Evolutionary conservation across 1,140 invertebrate species (phyloP).

Genomic region (Stegodyphus mimosarum): DNA sequence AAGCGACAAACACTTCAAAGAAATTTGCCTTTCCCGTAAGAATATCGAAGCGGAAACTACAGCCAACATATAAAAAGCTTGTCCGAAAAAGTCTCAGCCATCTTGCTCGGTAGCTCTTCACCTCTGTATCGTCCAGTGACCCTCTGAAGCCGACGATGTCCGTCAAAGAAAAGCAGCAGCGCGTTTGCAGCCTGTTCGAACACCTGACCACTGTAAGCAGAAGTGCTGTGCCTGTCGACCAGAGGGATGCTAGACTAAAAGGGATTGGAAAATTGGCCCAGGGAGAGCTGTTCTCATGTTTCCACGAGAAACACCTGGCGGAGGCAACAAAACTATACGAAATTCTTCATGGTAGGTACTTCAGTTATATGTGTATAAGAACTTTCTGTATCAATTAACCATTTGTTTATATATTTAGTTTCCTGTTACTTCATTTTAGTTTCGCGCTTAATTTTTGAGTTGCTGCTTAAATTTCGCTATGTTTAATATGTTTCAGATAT

Average conservation of each 20-base stretch:
- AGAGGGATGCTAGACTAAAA: slow-evolving; percentile 43
- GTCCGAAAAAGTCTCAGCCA: too few species aligned
- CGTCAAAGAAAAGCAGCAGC: slow-evolving; percentile 52
- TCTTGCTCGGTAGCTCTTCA: not conserved
- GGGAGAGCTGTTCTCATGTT: slow-evolving; percentile 65
- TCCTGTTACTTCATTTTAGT: too few species aligned
- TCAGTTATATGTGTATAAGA: too few species aligned
- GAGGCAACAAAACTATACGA: slow-evolving; percentile 53
- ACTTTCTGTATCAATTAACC: too few species aligned
- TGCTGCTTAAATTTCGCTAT: too few species aligned
- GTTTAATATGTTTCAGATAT: too few species aligned
- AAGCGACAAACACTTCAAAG: too few species aligned
- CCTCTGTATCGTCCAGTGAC: not conserved
- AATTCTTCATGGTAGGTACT: slow-evolving; percentile 25
- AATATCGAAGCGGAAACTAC: too few species aligned
- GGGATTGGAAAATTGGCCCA: slow-evolving; percentile 34
- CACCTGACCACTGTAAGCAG: slow-evolving; percentile 19
- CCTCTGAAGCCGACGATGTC: slow-evolving; percentile 30
- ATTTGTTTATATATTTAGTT: too few species aligned
- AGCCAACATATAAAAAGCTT: too few species aligned
- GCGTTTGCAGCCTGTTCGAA: slow-evolving; percentile 39
- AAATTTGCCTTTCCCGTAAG: too few species aligned
- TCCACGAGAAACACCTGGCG: slow-evolving; percentile 65
- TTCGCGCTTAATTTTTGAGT: too few species aligned
- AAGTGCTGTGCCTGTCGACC: slow-evolving; percentile 4